Base-by-base conservation (phyloP, 2,113 vertebrate species). In the Pachypanchax playfairii region DNA sequence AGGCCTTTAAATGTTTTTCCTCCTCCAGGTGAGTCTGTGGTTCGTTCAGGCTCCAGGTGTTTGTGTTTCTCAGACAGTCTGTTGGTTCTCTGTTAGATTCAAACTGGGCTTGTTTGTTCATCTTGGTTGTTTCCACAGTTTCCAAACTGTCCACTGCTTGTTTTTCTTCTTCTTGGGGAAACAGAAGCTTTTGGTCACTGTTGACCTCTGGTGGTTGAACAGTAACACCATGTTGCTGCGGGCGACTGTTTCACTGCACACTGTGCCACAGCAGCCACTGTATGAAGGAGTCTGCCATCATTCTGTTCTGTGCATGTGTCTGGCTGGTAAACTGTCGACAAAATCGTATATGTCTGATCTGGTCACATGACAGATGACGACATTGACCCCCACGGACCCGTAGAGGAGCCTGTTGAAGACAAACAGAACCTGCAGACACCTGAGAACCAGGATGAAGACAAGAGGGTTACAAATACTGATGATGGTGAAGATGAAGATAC, bases 381-480 rank as follows among this genome's bases (percentile, higher is more conserved):
- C 73, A 38, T 65, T 50, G 70, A 69, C 69, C 50, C 75, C 57
- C 56, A 26, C 4, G 68, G 59, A 72, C 47, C 69, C 0, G 52
- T 61, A 80, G 80, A 69, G 65, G 83, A 79, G 44, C 61, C 78
- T 42, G 66, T 62, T 4, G 73, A 77, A 74, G 78, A 80, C 56
- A 59, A 53, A 78, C 55, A 29, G 38, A 75, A 29, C 46, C 66
- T 9, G 54, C 54, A 78, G 68, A 69, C 21, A 20, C 25, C 65
- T 10, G 65, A 64, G 51, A 58, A 41, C 75, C 65, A 25, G 12
- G 72, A 83, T 5, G 77, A 82, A 24, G 83, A 84, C 2, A 82
- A 89, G 41, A 75, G 78, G 18, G 86, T 88, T 49, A 84, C 85
- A 46, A 86, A 90, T 61, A 87, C 85, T 0, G 84, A 89, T 78